Evolutionary conservation across 2,113 vertebrate genomes (phyloP), one percentile per base, ranked within the genome.

Genomic region (Zosterops hypoxanthus): DNA sequence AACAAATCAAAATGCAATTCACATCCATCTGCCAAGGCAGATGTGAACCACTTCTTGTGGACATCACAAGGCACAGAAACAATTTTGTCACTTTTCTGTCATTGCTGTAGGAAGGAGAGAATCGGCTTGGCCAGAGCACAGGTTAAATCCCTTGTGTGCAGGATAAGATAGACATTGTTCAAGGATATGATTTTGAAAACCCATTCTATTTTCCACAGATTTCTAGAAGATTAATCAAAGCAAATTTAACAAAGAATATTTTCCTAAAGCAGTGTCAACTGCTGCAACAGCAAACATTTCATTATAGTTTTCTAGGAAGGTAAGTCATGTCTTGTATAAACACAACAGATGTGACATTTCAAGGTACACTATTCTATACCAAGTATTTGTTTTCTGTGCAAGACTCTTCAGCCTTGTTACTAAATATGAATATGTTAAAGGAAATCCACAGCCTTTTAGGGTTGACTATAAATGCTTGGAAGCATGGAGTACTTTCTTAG

Each of bases 1-100:
- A 83, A 84, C 3, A 5, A 88, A 93, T 88, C 80, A 95, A 88
- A 93, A 94, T 42, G 80, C 61, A 75, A 72, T 75, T 83, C 88
- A 44, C 49, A 81, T 73, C 56, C 60, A 42, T 64, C 39, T 93
- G 60, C 86, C 76, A 49, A 77, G 65, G 76, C 72, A 77, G 72
- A 86, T 46, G 55, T 8, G 4, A 56, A 64, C 64, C 29, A 7
- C 55, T 85, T 70, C n/a, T 57, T 4, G 0, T 0, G 0, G 57
- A 59, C 21, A 10, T 70, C 47, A 50, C 0, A 0, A 72, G 47
- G 59, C 59, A 85, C 63, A 77, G 88, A 11, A 10, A 68, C 65
- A 71, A 84, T 86, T 73, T 44, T 0, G 1, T 50, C 23, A 3
- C 50, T 80, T 83, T 82, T 69, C 46, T 76, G 63, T 80, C 94